Conservation (phyloP, 2,888 invertebrate genomes). For the Erebia epiphron region DNA sequence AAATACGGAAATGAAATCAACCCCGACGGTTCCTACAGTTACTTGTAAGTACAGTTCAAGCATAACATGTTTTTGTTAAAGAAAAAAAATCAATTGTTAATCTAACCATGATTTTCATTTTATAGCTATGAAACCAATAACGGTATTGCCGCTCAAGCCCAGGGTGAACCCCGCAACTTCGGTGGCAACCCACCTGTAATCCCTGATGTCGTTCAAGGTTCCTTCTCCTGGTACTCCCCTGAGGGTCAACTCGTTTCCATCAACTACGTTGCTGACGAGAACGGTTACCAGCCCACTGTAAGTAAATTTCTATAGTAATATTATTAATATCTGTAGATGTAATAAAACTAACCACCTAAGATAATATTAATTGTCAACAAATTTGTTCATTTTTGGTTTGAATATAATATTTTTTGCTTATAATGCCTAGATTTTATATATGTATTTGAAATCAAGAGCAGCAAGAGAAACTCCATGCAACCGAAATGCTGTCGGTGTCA, state of each 20-base stretch:
- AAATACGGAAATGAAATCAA: constrained; percentile 66
- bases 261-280: constrained; percentile 86
- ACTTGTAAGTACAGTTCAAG: constrained; percentile 61
- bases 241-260: constrained; percentile 85
- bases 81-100: not conserved
- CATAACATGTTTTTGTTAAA: not conserved
- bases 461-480: too few species aligned
- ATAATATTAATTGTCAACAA: not conserved
- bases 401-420: too few species aligned
- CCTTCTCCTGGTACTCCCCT: constrained; percentile 81
- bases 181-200: constrained; percentile 68
- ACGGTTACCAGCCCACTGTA: constrained; percentile 86
- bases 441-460: too few species aligned
- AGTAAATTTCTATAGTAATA: constrained; percentile 31
- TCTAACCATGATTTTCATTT: constrained; percentile 24
- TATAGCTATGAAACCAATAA: constrained; percentile 84
- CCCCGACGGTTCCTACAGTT: constrained; percentile 75
- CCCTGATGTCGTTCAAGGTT: constrained; percentile 74
- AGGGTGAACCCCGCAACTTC: constrained; percentile 79
- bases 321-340: not conserved
- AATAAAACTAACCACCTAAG: not conserved
- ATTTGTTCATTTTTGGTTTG: too few species aligned
- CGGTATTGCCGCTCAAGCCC: constrained; percentile 84
- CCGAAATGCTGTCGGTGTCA: too few species aligned
- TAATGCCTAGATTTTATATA: too few species aligned